A percentile compares a stretch with the other conserved stretches of the same genome.
Conservation (phyloP, 1,140 invertebrate species). For the Stratiolaelaps scimitus region DNA sequence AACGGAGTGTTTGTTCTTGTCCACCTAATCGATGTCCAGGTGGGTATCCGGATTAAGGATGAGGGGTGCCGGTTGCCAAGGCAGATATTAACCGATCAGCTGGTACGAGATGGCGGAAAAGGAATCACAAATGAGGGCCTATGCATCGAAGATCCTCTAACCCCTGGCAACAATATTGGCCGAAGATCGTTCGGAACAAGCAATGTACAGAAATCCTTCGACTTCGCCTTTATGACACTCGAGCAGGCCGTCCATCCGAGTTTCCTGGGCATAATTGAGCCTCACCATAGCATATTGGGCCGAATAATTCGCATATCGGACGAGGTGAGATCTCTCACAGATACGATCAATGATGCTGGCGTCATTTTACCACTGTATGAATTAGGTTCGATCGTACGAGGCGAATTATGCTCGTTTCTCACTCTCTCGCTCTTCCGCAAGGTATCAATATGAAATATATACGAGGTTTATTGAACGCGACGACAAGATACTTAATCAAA, state of each 20-base stretch:
- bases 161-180: slow-evolving; percentile 80
- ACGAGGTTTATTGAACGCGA: too few species aligned
- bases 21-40: too few species aligned
- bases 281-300: slow-evolving; percentile 54
- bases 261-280: slow-evolving; percentile 25
- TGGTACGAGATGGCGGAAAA: slow-evolving; percentile 43
- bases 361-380: too few species aligned
- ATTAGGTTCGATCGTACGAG: too few species aligned
- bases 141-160: slow-evolving; percentile 95
- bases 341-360: too few species aligned
- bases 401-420: too few species aligned
- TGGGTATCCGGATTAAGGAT: slow-evolving; percentile 83
- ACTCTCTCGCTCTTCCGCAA: too few species aligned
- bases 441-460: too few species aligned
- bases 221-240: slow-evolving; percentile 78
- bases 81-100: slow-evolving; percentile 80
- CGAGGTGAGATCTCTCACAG: slow-evolving; percentile 50
- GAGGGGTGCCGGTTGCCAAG: slow-evolving; percentile 88
- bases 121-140: slow-evolving; percentile 41
- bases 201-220: slow-evolving; percentile 85
- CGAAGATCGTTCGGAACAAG: slow-evolving; percentile 79
- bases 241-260: slow-evolving; percentile 54
- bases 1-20: too few species aligned
- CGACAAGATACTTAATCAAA: too few species aligned
- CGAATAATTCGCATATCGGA: slow-evolving; percentile 81